A percentile compares a stretch with the other conserved stretches of the same genome.
These are phyloP conservation scores for Pelecanoides urinatrix DNA, from an alignment of 2,113 vertebrate genomes.

Conservation along the genomic window DNA sequence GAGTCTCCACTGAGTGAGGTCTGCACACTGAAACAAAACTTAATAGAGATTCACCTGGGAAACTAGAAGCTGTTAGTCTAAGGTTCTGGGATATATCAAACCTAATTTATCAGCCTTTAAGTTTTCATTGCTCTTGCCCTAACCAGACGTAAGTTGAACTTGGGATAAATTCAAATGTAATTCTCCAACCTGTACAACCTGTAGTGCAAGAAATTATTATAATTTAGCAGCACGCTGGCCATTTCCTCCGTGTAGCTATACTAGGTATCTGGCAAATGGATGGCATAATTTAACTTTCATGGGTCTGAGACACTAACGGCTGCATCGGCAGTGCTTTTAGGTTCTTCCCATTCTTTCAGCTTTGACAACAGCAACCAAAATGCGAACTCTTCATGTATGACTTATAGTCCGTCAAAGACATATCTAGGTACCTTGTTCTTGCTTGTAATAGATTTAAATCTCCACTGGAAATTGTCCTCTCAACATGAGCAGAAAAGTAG, in stretches of 20 bases:
- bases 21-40: background rate
- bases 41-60: background rate
- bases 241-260: background rate
- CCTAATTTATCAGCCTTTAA: background rate
- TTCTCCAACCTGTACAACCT: background rate
- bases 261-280: background rate
- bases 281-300: background rate
- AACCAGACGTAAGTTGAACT: background rate
- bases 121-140: background rate
- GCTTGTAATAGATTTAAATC: background rate
- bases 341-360: background rate
- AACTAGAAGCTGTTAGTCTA: background rate
- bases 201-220: background rate
- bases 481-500: background rate
- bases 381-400: background rate
- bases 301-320: background rate
- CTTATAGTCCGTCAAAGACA: background rate
- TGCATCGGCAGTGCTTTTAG: background rate
- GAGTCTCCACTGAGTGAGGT: background rate
- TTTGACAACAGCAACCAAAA: background rate
- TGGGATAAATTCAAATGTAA: background rate
- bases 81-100: background rate
- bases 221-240: background rate
- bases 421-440: background rate
- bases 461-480: background rate